A percentile compares a stretch with the other conserved stretches of the same genome.
Evolutionary conservation across 2,888 invertebrate species (phyloP).

Genomic region (Halocaridina rubra): DNA sequence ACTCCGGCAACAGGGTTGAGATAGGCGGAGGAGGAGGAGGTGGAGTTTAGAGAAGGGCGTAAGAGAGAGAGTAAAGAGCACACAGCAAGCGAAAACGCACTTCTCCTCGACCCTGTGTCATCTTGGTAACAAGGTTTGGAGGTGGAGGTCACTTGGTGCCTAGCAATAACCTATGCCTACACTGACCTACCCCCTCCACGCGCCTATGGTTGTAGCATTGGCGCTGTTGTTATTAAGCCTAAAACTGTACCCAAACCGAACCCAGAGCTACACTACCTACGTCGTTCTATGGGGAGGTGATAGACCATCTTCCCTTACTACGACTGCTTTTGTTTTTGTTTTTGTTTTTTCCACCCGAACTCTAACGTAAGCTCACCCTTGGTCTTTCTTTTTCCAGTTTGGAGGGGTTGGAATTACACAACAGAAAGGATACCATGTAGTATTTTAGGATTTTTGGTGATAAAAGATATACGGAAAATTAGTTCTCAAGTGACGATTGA

Average conservation of each 20-base stretch:
- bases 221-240: conserved; percentile 48
- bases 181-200: conserved; percentile 20
- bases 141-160: background rate
- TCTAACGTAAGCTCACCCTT: no score
- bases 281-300: conserved; percentile 48
- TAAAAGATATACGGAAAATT: conserved; percentile 41
- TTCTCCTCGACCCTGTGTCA: conserved; percentile 18
- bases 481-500: conserved; percentile 50
- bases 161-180: conserved; percentile 14
- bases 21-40: background rate
- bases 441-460: background rate
- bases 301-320: conserved; percentile 4
- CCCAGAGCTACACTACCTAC: conserved; percentile 27
- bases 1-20: background rate
- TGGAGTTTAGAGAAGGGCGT: no score
- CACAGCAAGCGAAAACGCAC: no score
- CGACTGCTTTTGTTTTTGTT: background rate
- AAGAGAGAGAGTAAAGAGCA: no score
- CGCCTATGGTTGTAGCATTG: conserved; percentile 42
- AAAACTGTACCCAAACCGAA: conserved; percentile 54
- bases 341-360: background rate
- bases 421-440: background rate
- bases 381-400: background rate
- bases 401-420: background rate
- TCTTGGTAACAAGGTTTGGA: conserved; percentile 30